Base-by-base conservation (phyloP, 37 sponge, comb jelly and placozoan genomes). In the Spongilla lacustris region DNA sequence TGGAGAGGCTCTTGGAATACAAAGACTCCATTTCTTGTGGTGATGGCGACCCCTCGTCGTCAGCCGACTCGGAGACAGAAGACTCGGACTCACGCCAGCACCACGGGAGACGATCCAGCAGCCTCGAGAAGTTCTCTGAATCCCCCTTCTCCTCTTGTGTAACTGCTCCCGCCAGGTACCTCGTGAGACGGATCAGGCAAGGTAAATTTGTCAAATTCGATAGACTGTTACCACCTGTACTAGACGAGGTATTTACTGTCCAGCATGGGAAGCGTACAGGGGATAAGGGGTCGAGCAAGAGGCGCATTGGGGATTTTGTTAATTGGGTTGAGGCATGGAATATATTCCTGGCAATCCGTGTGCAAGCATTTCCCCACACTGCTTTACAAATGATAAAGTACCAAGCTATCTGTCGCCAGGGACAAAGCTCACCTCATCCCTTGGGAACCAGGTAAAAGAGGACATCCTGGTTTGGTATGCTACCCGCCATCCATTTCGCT, bases 1-100 rank as follows among this genome's bases (percentile, higher is more conserved):
- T 58, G 58, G 58, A 58, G 58, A 58, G 58, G 58, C 58, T 58
- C 58, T 58, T 58, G 58, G 58, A 58, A 58, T 58, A 58, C 58
- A 17, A 58, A 58, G 58, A 58, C 58, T 58, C 58, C 58, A 58
- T 58, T 58, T 58, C 58, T 58, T 17, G 58, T 58, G 58, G 58
- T 17, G 21, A 58, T 58, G 58, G 58, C 58, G 19, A 58, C 58
- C 58, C 58, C 58, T 58, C 58, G 21, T 58, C 58, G 12, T 58
- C 58, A 58, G 58, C 21, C 4, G 8, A 46, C 46, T 46, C 46
- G 8, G 46, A 46, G 58, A 58, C 58, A 10, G 58, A 58, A 19
- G 58, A 58, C 58, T 58, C 58, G 58, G 58, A 58, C 4, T 58
- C 58, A 58, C 58, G 58, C 58, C 58, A 17, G 58, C 58, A 17